Evolutionary conservation across 2,797 vertebrate species (phyloP).

Genomic region (Odontamblyopus lacepedii): DNA sequence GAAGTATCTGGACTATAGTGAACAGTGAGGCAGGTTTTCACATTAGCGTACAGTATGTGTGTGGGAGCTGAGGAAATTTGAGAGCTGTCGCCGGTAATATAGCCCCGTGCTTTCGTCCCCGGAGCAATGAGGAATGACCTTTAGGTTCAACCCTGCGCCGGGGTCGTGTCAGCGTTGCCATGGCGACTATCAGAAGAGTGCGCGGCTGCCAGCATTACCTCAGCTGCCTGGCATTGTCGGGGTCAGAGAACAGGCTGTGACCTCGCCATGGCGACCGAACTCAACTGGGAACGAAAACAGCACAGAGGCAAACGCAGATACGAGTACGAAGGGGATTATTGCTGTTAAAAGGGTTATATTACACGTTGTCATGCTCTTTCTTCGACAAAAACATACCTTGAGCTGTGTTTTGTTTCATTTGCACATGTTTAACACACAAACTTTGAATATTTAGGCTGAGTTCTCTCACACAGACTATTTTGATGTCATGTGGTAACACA

Average conservation of each 20-base stretch:
- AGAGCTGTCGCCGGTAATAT: constrained; percentile 55
- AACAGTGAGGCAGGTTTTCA: background rate
- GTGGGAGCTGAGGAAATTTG: constrained; percentile 55
- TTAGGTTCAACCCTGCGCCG: constrained; percentile 80
- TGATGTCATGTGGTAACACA: too few species aligned
- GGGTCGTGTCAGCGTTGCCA: constrained; percentile 80
- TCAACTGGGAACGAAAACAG: constrained; percentile 67
- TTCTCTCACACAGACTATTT: too few species aligned
- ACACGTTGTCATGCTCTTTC: too few species aligned
- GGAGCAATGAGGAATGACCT: constrained; percentile 72
- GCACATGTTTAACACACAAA: too few species aligned
- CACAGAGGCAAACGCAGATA: constrained; percentile 29
- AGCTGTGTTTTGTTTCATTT: too few species aligned
- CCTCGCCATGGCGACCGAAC: constrained; percentile 72
- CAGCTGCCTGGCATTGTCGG: constrained; percentile 80
- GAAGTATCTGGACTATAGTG: constrained; percentile 19
- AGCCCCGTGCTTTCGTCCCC: constrained; percentile 49
- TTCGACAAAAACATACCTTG: too few species aligned
- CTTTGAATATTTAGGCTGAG: too few species aligned
- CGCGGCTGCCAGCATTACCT: constrained; percentile 78
- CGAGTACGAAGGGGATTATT: background rate
- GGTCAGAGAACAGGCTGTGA: constrained; percentile 81
- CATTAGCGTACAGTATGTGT: constrained; percentile 19
- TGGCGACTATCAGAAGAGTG: constrained; percentile 79
- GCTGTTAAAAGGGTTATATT: background rate